Percentiles rank a stretch among this genome's conserved stretches.
Conservation (phyloP, 2,888 invertebrate species). For the Macroteleia sp. region DNA sequence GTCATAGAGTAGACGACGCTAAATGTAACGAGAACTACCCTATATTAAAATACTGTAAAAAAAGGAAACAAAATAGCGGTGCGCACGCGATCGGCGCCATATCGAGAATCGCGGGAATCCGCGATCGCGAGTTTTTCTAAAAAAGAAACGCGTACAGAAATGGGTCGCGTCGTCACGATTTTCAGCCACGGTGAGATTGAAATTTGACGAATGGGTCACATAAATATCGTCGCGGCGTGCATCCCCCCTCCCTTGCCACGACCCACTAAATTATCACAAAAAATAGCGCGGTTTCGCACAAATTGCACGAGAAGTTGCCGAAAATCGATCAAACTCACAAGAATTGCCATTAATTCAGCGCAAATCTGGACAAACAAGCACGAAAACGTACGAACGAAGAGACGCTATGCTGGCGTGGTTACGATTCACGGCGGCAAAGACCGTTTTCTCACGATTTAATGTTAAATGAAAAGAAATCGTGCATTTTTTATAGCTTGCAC, state of each 20-base stretch:
- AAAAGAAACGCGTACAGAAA: too few relatives aligned
- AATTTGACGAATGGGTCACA: slow-evolving; percentile 13
- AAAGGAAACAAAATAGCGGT: slow-evolving; percentile 25
- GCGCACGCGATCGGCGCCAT: slow-evolving; percentile 54
- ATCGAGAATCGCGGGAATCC: slow-evolving; percentile 10
- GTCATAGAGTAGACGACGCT: too few relatives aligned
- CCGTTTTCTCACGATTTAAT: not conserved
- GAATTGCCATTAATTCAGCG: not conserved
- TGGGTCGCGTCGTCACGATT: not conserved
- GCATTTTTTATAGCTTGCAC: slow-evolving; percentile 76
- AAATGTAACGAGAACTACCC: too few relatives aligned
- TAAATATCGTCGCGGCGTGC: slow-evolving; percentile 42
- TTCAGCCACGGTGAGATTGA: not conserved
- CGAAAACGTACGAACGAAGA: slow-evolving; percentile 14
- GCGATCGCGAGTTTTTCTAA: not conserved
- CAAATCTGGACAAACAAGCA: not conserved
- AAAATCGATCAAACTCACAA: not conserved
- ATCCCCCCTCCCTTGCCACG: slow-evolving; percentile 23
- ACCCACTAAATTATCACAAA: slow-evolving; percentile 22
- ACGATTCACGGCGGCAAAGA: not conserved
- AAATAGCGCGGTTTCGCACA: not conserved
- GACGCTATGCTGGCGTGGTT: slow-evolving; percentile 54
- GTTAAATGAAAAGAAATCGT: not conserved
- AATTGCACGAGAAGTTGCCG: not conserved
- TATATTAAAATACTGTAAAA: too few relatives aligned